These are phyloP conservation scores for Cichladusa arquata DNA, from an alignment of 2,113 vertebrate species.

Conservation along the genomic window DNA sequence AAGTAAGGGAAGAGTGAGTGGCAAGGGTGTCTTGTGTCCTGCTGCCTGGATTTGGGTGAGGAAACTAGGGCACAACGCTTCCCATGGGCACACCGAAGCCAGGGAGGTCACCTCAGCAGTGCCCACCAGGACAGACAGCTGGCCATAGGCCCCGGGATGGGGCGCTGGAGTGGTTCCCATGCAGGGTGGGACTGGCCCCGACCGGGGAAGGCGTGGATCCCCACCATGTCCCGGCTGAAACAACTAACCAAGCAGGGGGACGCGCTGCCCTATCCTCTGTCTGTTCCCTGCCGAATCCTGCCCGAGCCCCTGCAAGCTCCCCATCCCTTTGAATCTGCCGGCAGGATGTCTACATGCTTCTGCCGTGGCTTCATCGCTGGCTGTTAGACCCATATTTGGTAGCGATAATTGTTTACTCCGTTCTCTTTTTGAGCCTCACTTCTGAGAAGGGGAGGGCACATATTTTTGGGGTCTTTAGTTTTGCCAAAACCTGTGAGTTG, in stretches of 20 bases:
- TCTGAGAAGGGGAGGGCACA: constrained; percentile 11
- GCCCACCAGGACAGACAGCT: not conserved
- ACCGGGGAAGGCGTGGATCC: rapidly evolving
- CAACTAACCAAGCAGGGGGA: not conserved
- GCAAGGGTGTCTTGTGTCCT: not conserved
- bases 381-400: constrained; percentile 68
- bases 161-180: not conserved
- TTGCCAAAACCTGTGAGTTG: not conserved
- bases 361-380: constrained; percentile 47
- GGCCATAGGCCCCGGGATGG: not conserved
- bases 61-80: not conserved
- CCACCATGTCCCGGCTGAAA: not conserved
- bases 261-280: not conserved
- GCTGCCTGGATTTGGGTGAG: not conserved
- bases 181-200: too few species aligned
- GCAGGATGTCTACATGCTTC: not conserved
- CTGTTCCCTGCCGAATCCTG: not conserved
- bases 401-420: constrained; percentile 57
- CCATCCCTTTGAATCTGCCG: constrained; percentile 35
- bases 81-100: not conserved
- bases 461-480: not conserved
- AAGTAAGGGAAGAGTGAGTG: not conserved
- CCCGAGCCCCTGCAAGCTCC: not conserved
- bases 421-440: not conserved
- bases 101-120: not conserved